phyloP scores from a whole-genome alignment of 2,113 vertebrate species.

The Nycticorax nycticorax region DNA sequence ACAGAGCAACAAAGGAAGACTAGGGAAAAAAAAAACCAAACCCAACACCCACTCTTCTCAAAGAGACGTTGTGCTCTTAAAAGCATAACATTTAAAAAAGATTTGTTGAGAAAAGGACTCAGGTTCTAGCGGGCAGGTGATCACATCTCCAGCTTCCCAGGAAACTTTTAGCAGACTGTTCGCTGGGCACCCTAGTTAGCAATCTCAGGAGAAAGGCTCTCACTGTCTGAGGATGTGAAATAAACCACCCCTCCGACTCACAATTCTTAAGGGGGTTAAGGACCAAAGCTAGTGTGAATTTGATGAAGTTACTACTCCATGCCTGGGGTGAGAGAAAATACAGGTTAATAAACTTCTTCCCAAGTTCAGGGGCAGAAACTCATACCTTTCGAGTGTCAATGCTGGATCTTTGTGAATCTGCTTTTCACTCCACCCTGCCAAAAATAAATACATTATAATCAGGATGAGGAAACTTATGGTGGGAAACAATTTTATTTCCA shows the following conservation, averaged over 20 bases:
- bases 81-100: neutral
- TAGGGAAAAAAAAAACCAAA: neutral
- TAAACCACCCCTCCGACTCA: neutral
- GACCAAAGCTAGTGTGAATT: neutral
- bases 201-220: neutral
- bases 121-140: neutral
- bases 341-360: neutral
- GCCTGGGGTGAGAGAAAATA: neutral
- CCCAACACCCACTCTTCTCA: neutral
- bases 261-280: neutral
- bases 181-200: neutral
- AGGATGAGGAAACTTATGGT: neutral
- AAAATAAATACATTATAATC: constrained; percentile 28
- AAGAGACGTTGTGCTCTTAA: neutral
- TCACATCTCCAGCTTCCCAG: neutral
- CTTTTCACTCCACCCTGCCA: constrained; percentile 43
- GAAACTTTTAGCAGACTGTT: neutral
- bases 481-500: neutral
- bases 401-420: constrained; percentile 8
- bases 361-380: neutral
- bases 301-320: neutral
- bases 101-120: neutral
- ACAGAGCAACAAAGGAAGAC: neutral
- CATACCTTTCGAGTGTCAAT: neutral
- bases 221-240: neutral